phyloP scores from a whole-genome alignment of 2,113 vertebrate genomes.

The Osmerus eperlanus region DNA sequence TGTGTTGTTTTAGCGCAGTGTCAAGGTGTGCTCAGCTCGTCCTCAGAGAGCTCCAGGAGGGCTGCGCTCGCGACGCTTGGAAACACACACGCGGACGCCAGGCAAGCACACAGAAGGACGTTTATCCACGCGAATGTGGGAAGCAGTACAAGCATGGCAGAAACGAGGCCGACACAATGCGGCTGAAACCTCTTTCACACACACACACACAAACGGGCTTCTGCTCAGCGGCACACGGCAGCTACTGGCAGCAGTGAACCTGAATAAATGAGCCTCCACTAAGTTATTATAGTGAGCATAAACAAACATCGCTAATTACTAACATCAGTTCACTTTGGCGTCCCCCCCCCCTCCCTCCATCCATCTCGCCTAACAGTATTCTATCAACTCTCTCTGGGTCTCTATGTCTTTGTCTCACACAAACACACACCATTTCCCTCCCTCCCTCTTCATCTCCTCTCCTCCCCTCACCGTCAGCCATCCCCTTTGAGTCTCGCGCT shows the following conservation, averaged over 20 bases:
- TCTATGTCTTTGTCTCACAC: neutral
- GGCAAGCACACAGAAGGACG: neutral
- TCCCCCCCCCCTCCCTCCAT: neutral
- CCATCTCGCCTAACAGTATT: neutral
- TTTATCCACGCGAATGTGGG: no score
- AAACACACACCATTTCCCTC: slow-evolving; percentile 2
- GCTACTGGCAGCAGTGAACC: neutral
- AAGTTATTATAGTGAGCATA: neutral
- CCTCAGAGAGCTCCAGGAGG: no score
- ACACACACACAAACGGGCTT: neutral
- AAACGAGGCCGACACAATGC: no score
- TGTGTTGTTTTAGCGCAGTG: slow-evolving; percentile 19
- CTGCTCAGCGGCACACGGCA: neutral
- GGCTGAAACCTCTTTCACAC: neutral
- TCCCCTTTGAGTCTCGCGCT: no score
- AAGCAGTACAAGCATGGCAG: no score
- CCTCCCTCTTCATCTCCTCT: neutral
- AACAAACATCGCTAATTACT: slow-evolving; percentile 14
- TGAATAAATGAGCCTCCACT: slow-evolving; percentile 17
- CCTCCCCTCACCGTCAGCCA: no score
- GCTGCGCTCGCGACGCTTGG: neutral
- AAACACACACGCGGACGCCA: slow-evolving; percentile 9
- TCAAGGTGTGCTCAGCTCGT: no score
- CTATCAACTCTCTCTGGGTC: neutral
- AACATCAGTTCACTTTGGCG: neutral